These are phyloP conservation scores for Habroteleia sp. DNA, from an alignment of 2,888 invertebrate genomes.

Conservation along the genomic window DNA sequence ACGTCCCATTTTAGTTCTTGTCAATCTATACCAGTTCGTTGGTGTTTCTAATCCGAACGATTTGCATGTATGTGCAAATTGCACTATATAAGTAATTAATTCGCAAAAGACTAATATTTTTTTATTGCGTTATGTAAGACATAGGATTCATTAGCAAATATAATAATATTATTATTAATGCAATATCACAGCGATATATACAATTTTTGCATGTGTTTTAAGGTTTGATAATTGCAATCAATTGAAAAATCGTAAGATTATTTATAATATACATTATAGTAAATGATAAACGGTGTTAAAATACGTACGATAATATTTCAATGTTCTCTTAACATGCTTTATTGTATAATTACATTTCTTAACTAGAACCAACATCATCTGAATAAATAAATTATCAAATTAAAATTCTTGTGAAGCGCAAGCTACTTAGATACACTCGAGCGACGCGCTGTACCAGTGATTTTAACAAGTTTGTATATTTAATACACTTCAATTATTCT, in stretches of 20 bases:
- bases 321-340: not conserved
- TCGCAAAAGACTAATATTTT: slow-evolving; percentile 77
- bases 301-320: slow-evolving; percentile 7
- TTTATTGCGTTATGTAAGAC: slow-evolving; percentile 72
- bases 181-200: slow-evolving; percentile 47
- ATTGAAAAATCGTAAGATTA: slow-evolving; percentile 15
- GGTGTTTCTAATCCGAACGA: slow-evolving; percentile 65
- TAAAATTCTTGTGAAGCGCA: slow-evolving; percentile 5
- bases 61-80: slow-evolving; percentile 80
- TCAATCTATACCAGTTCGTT: slow-evolving; percentile 43
- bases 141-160: slow-evolving; percentile 77
- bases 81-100: slow-evolving; percentile 80
- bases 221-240: slow-evolving; percentile 34
- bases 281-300: too few species aligned
- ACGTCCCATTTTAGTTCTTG: slow-evolving; percentile 42
- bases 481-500: slow-evolving; percentile 26
- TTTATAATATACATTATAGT: too few species aligned
- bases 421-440: not conserved
- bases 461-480: slow-evolving; percentile 23
- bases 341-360: not conserved
- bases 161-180: slow-evolving; percentile 76
- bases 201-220: slow-evolving; percentile 29
- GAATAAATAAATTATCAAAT: slow-evolving; percentile 17
- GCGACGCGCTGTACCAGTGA: slow-evolving; percentile 5
- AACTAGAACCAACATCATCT: not conserved